Conservation (phyloP, 2,113 vertebrate species). For the Crotalus tigris region DNA sequence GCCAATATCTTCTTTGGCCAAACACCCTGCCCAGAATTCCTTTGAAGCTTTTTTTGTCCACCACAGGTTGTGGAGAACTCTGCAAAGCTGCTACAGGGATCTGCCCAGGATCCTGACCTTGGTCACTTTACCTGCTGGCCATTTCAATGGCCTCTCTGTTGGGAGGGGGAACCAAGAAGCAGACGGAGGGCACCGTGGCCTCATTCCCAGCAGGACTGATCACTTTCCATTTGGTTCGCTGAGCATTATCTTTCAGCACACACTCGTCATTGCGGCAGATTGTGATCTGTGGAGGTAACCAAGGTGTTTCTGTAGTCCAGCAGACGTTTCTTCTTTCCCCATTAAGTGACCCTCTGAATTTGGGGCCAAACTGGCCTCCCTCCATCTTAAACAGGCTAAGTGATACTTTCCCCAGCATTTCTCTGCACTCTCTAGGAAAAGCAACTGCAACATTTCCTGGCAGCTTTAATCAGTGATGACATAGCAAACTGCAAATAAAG, state of each 20-base stretch:
- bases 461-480: not conserved
- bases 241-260: conserved; percentile 94
- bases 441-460: no score
- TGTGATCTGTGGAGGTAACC: conserved; percentile 80
- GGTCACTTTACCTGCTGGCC: conserved; percentile 80
- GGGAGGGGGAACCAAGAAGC: conserved; percentile 88
- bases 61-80: not conserved
- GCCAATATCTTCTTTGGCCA: not conserved
- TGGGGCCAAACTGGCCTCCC: no score
- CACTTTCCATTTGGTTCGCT: conserved; percentile 97
- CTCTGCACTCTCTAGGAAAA: not conserved
- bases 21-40: not conserved
- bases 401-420: not conserved
- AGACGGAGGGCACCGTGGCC: conserved; percentile 97
- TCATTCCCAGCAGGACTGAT: conserved; percentile 96
- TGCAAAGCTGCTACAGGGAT: not conserved
- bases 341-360: not conserved
- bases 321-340: not conserved
- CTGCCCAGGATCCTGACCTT: no score
- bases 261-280: conserved; percentile 92
- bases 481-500: not conserved
- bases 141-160: conserved; percentile 91
- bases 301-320: not conserved
- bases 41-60: not conserved
- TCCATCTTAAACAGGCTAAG: not conserved